Evolutionary conservation across 2,797 vertebrate genomes (phyloP), one percentile per base, ranked within the genome.

Genomic region (Hirundo rustica): DNA sequence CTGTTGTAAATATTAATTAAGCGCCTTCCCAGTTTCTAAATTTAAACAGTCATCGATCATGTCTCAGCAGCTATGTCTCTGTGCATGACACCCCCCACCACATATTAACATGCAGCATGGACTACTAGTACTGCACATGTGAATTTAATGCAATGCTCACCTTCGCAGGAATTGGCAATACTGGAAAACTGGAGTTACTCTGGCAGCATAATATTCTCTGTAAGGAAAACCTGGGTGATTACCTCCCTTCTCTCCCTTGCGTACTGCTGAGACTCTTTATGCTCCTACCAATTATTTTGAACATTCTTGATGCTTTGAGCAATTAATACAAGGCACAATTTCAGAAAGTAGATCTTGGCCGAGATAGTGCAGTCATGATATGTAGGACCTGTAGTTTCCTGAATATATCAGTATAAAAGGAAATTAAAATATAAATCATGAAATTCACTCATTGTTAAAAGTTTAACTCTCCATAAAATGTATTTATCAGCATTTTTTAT

Each of bases 1-100:
- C 58, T 87, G 66, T 74, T 64, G 85, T 96, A 97, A 96, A 96
- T 96, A 75, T 96, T 96, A 96, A 96, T 96, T 95, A 96, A 97
- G 92, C 51, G 6, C 12, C 51, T 95, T 92, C 60, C 66, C 29
- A 55, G 45, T 91, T 65, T 75, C 86, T 86, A 86, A 96, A 91
- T 97, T 95, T 92, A 80, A 96, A 36, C 45, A 89, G 75, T 86
- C 73, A 92, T 66, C 42, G 87, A 64, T 94, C 62, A 72, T 47
- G 64, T 72, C 71, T 88, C 77, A 50, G 11, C 57, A 85, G 62
- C n/a, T 77, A 36, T 78, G 65, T 71, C 51, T 70, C 53, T 54
- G 65, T 85, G 77, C 64, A 47, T 85, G 83, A 94, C 57, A 95
- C 5, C 53, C 10, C 9, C 5, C 5, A 29, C 21, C 1, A 18